Evolutionary conservation across 2,113 vertebrate species (phyloP).

Genomic region (Saccopteryx bilineata): DNA sequence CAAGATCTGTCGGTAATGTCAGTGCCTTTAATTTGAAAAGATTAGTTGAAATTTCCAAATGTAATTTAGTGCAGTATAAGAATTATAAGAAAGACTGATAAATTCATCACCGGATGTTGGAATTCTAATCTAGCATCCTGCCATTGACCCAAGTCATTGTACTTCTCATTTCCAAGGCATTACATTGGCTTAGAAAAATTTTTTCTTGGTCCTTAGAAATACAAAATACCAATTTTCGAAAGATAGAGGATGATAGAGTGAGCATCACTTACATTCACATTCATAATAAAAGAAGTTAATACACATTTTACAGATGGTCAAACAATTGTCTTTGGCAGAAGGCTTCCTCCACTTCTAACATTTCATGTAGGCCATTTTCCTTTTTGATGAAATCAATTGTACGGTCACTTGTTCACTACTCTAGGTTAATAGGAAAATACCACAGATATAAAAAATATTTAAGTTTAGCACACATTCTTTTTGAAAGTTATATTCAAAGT

Average conservation of each 20-base stretch:
- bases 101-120: conserved; percentile 8
- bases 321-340: conserved; percentile 89
- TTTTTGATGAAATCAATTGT: conserved; percentile 70
- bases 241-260: conserved; percentile 70
- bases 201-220: conserved; percentile 81
- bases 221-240: conserved; percentile 81
- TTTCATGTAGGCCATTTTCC: conserved; percentile 77
- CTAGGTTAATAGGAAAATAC: conserved; percentile 84
- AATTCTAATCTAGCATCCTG: conserved; percentile 5
- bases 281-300: conserved; percentile 83
- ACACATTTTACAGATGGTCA: conserved; percentile 79
- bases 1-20: conserved; percentile 4
- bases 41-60: neutral
- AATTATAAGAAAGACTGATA: neutral
- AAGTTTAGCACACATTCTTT: conserved; percentile 82
- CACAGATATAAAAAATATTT: conserved; percentile 88
- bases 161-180: conserved; percentile 44
- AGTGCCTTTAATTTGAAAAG: conserved; percentile 50
- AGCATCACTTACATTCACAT: conserved; percentile 82
- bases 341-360: conserved; percentile 75
- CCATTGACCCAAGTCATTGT: neutral
- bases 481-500: conserved; percentile 81
- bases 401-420: conserved; percentile 81
- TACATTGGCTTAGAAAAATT: conserved; percentile 71
- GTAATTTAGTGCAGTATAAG: conserved; percentile 6